Evolutionary conservation across 2,888 invertebrate genomes (phyloP).

Genomic region (Dryobotodes eremita): DNA sequence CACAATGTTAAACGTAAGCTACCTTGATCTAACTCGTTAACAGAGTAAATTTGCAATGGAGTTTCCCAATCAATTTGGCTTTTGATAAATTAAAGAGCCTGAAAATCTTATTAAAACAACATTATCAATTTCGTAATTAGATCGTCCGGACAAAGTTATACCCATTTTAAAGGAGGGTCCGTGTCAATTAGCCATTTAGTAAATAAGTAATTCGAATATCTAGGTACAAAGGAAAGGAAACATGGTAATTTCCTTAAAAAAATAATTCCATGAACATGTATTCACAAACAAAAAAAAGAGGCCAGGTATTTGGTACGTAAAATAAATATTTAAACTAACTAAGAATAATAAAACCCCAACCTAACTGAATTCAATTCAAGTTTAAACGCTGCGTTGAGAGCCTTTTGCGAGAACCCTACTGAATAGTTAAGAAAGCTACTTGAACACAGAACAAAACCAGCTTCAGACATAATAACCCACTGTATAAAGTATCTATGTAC

Average conservation of each 20-base stretch:
- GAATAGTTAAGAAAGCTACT: constrained; percentile 33
- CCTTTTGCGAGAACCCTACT: constrained; percentile 8
- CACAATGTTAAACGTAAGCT: neutral
- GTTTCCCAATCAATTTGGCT: neutral
- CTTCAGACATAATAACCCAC: constrained; percentile 54
- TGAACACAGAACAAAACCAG: constrained; percentile 43
- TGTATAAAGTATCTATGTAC: constrained; percentile 32
- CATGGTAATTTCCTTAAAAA: neutral
- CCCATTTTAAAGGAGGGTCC: neutral
- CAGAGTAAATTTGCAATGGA: neutral
- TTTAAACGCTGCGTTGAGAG: constrained; percentile 14
- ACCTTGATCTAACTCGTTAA: neutral
- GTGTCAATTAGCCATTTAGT: neutral
- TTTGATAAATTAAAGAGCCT: neutral
- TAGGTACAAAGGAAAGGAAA: neutral
- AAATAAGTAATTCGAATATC: neutral
- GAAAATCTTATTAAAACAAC: neutral
- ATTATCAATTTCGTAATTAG: neutral
- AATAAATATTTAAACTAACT: constrained; percentile 14
- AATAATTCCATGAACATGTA: neutral
- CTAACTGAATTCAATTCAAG: constrained; percentile 15
- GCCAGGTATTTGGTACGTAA: neutral
- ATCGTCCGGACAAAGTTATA: neutral
- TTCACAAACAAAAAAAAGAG: neutral
- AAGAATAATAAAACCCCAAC: neutral